Conservation (phyloP, 2,113 vertebrate genomes). For the Mionectes macconnelli region DNA sequence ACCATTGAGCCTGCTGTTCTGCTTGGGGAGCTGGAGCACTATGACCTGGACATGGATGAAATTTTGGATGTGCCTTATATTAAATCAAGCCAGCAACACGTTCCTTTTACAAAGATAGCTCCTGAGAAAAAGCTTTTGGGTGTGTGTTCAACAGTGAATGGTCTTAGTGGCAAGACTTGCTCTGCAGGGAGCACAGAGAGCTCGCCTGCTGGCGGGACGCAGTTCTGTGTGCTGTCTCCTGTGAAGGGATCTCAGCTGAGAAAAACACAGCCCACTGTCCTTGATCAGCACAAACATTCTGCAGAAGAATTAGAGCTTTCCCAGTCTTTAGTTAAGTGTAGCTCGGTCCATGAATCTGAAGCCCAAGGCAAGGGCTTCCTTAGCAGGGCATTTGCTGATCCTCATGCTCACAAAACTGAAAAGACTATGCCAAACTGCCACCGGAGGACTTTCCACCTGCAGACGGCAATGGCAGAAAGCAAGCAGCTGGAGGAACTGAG, state of each 20-base stretch:
- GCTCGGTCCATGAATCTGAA: conserved; percentile 77
- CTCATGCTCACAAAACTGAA: conserved; percentile 72
- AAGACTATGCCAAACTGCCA: conserved; percentile 74
- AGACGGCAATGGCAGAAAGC: conserved; percentile 23
- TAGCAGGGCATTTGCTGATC: conserved; percentile 79
- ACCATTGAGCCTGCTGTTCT: conserved; percentile 58
- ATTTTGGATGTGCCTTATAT: conserved; percentile 98
- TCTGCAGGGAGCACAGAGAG: conserved; percentile 76
- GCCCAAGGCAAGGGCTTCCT: conserved; percentile 76
- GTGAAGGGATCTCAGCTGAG: conserved; percentile 88
- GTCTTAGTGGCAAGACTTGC: conserved; percentile 74
- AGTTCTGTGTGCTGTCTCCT: conserved; percentile 89
- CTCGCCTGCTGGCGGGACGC: conserved; percentile 57
- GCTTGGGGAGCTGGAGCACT: conserved; percentile 93
- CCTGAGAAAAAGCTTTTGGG: conserved; percentile 81
- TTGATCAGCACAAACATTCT: conserved; percentile 81
- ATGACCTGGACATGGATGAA: conserved; percentile 98
- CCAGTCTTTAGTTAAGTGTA: conserved; percentile 75
- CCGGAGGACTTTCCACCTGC: conserved; percentile 77
- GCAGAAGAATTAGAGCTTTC: conserved; percentile 72
- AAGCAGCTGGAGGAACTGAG: conserved; percentile 76
- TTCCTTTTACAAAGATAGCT: conserved; percentile 81
- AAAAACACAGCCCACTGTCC: conserved; percentile 81
- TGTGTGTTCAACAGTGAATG: conserved; percentile 69
- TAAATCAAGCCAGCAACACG: conserved; percentile 90